Evolutionary conservation across 2,797 vertebrate genomes (phyloP), one percentile per base, ranked within the genome.

Genomic region (Sternarchorhynchus goeldii): DNA sequence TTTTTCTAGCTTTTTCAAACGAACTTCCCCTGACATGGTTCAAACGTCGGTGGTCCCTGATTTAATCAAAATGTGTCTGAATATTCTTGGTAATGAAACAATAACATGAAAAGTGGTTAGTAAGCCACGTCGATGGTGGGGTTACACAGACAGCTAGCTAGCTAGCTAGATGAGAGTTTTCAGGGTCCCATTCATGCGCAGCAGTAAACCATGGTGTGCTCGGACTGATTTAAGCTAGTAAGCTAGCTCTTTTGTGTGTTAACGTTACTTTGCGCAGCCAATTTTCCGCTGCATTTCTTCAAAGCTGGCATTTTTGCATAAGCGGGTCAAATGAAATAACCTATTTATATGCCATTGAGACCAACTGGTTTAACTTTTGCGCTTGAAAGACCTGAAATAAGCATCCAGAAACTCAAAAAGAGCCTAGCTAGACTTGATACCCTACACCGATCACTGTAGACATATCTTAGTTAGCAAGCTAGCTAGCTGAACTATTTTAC

Each of bases 1-100:
- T 89, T 96, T 95, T 87, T 99, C 97, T 93, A 99, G 90, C 93
- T 97, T 97, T 94, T 96, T 96, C 95, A 99, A 93, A 92, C 97
- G 96, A 87, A 99, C 97, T 93, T 98, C 97, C 88, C 96, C 97
- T 86, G 97, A 98, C 97, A 99, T 99, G 88, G 58, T 85, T 90
- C 59, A 62, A 62, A 70, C 50, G 36, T 41, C 6, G 59, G 16
- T 39, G 10, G 16, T 32, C 64, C 53, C 55, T 74, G 65, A 21
- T 56, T 76, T 58, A 72, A 77, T 62, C 63, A 58, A 21, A 68
- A 65, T 74, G 2, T 25, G 58, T 39, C 32, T 63, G 41, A 53
- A 55, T n/a, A n/a, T 50, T 36, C 16, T 62, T 73, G 10, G 18
- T 63, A 62, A 63, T 50, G 29, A 57, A 69, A 76, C 18, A 59